Base-by-base conservation (phyloP, 2,888 invertebrate species). In the Plemyria rubiginata region DNA sequence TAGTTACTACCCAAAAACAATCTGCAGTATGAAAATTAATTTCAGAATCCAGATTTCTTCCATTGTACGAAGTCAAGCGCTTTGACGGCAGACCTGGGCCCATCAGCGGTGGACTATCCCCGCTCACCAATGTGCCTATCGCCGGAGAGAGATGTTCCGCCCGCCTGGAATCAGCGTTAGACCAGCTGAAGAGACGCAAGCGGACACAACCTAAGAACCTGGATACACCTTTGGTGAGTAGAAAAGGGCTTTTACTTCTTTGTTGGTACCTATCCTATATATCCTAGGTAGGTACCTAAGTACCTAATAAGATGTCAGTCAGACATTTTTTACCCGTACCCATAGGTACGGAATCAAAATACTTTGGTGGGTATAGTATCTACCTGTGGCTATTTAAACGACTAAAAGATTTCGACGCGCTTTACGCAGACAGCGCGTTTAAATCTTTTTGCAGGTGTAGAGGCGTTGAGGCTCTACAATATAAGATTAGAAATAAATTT, bases 131-230 rank as follows among this genome's bases (percentile, higher is more conserved):
- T 9, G 85, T 83, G 40, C 91, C 88, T 0, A 74, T 91, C 7
- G 86, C 85, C 53, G 93, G 93, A 4, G 94, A 94, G 57, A 90
- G 94, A 65, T 96, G 96, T 72, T 95, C 95, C 0, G 93, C 94
- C 15, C 93, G 95, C 15, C 83, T 96, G 60, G 96, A 96, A 80
- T 93, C 92, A 9, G 96, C 96, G 0, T 79, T 96, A 52, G 95
- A 96, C 68, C 94, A 95, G 74, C 90, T 96, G 78, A 93, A 94
- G 71, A 82, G 94, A 41, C 84, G 94, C 52, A 94, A 94, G 75
- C 82, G 94, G 60, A 92, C 90, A 51, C 94, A 94, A 76, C 90
- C 90, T 8, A 93, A 93, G 68, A 89, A 83, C 63, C 73, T 90
- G 65, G 93, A 93, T 50, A 85, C 83, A 7, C 93, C 92, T 53